Evolutionary conservation across 2,113 vertebrate genomes (phyloP).

Genomic region (Psittacus erithacus): DNA sequence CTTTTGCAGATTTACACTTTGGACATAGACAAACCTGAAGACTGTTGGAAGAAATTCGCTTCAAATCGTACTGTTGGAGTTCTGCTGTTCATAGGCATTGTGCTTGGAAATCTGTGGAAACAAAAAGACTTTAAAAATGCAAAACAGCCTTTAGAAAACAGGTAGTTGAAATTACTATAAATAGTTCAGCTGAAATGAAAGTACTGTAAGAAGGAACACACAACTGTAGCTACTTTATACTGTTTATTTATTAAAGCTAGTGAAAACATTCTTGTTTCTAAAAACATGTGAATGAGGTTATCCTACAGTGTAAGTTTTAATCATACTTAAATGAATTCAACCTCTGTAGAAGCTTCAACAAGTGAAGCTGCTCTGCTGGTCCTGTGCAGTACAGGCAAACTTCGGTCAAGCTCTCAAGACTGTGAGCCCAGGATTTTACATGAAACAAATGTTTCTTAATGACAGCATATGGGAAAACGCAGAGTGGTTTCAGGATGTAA

Average conservation of each 20-base stretch:
- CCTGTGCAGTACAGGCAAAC: not conserved
- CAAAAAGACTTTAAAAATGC: slow-evolving; percentile 42
- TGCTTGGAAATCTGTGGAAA: slow-evolving; percentile 89
- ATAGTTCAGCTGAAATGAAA: not conserved
- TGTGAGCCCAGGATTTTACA: not conserved
- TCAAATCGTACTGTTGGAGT: slow-evolving; percentile 91
- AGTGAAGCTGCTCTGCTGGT: not conserved
- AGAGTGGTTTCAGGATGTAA: not conserved
- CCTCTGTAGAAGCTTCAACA: not conserved
- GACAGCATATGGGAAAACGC: not conserved
- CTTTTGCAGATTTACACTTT: slow-evolving; percentile 85
- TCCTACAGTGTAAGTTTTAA: not conserved
- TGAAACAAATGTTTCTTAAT: not conserved
- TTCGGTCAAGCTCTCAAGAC: not conserved
- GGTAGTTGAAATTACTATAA: not conserved
- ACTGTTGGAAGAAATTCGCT: slow-evolving; percentile 94
- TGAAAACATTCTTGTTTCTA: not conserved
- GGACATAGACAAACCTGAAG: slow-evolving; percentile 88
- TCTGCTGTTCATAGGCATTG: slow-evolving; percentile 87
- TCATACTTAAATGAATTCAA: not conserved
- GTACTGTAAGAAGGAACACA: not conserved
- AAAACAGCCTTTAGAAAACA: slow-evolving; percentile 2
- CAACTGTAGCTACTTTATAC: not conserved
- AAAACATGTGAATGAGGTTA: not conserved
- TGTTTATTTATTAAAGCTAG: not conserved